Percentiles rank a stretch among this genome's conserved stretches.
These are phyloP conservation scores for Ectemnius continuus DNA, from an alignment of 2,888 invertebrate genomes.

Conservation along the genomic window DNA sequence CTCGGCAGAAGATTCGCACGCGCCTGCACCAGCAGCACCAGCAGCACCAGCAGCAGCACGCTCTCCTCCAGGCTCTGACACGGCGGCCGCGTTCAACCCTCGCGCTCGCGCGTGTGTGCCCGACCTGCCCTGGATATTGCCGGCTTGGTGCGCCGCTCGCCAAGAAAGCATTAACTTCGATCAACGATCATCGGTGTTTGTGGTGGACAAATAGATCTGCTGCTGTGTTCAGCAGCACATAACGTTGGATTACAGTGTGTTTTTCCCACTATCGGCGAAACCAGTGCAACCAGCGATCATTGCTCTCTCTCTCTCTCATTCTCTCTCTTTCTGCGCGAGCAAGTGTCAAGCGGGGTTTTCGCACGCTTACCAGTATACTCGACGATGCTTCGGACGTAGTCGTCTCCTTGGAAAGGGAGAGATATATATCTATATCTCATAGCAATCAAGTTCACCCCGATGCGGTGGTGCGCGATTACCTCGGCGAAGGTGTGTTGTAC, in stretches of 20 bases:
- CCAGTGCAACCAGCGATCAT: constrained; percentile 39
- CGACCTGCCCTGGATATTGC: constrained; percentile 8
- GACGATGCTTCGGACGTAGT: constrained; percentile 60
- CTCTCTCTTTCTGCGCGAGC: no score
- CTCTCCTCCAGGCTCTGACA: constrained; percentile 11
- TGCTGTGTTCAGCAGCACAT: constrained; percentile 14
- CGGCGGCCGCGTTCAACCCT: constrained; percentile 23
- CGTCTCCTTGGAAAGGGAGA: no score
- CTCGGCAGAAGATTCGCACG: constrained; percentile 24
- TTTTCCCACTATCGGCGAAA: constrained; percentile 15
- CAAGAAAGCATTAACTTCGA: not conserved
- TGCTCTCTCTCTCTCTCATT: no score
- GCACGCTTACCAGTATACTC: not conserved
- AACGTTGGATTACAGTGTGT: constrained; percentile 56
- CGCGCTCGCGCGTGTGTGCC: constrained; percentile 33
- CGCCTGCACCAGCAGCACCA: no score
- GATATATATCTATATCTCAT: no score
- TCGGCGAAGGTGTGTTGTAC: constrained; percentile 48
- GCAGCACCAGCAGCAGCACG: no score
- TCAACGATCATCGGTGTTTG: constrained; percentile 5
- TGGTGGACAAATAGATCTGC: constrained; percentile 4
- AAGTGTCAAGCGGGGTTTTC: not conserved
- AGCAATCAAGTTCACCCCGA: constrained; percentile 12
- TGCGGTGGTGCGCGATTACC: constrained; percentile 51
- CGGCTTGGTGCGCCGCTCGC: not conserved